Evolutionary conservation across 2,113 vertebrate species (phyloP).

Genomic region (Phalacrocorax brasilianus): DNA sequence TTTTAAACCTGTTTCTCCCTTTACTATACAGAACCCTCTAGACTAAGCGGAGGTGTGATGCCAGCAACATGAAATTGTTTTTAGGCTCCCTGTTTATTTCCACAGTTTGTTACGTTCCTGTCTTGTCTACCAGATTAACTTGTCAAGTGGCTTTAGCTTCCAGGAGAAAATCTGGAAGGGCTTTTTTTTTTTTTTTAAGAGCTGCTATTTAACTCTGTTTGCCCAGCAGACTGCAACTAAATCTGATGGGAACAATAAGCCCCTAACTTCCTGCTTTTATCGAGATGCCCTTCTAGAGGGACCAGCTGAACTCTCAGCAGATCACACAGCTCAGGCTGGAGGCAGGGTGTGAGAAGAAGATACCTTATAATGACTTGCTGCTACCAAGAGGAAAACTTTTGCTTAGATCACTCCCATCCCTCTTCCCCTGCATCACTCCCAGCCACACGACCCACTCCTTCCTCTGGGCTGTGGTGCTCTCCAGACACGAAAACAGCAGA

Average conservation of each 20-base stretch:
- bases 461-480: neutral
- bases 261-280: neutral
- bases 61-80: neutral
- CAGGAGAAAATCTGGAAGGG: neutral
- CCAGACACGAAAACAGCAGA: accelerated
- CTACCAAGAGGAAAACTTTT: neutral
- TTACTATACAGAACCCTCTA: neutral
- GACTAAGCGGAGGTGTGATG: neutral
- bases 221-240: neutral
- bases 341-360: neutral
- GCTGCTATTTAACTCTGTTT: neutral
- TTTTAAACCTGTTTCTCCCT: constrained; percentile 27
- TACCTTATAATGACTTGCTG: neutral
- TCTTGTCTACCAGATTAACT: neutral
- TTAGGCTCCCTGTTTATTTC: neutral
- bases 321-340: neutral
- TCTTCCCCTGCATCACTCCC: neutral
- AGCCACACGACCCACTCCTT: neutral
- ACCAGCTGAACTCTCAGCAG: neutral
- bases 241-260: neutral
- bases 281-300: neutral
- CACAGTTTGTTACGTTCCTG: neutral
- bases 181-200: neutral
- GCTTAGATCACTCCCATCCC: neutral
- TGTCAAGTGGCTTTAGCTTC: neutral